Base-by-base conservation (phyloP, 2,797 vertebrate genomes). In the Pempheris klunzingeri region DNA sequence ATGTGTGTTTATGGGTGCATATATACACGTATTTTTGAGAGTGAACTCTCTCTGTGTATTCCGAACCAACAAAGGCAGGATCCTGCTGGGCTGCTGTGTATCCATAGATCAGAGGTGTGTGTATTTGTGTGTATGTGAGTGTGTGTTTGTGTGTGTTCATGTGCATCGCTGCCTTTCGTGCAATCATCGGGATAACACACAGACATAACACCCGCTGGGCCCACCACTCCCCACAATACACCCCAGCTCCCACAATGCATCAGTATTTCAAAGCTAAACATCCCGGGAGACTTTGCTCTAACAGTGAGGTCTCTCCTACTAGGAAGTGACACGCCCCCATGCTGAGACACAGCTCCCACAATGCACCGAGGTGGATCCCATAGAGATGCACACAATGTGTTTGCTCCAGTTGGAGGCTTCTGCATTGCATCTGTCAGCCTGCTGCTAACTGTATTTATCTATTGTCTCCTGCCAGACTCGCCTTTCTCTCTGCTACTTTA, bases 261-360 rank as follows among this genome's bases (percentile, higher is more conserved):
- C 91, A 74, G 80, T 86, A 87, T 90, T 92, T 93, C 92, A 93
- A 92, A 93, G 92, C 79, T 57, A 11, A 47, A 52, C 90, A 69
- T 90, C 92, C 90, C 91, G 2, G 83, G 91, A 90, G 91, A 90
- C 84, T 79, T 77, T 83, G 83, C 90, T 92, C 87, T 64, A 87
- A 90, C 89, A 90, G 85, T 80, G 83, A 91, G 87, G 88, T 91
- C 84, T 90, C 77, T 88, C 80, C 90, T 92, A 87, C 84, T 87
- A 90, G 90, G 90, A 93, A 92, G 92, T 92, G 93, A 93, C 91
- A 93, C 70, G 2, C 84, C 85, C 85, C 78, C 92, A 88, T 80
- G 90, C 89, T 91, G 93, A 81, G 89, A 84, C 61, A 78, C 87
- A 89, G 83, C 86, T 93, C 91, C 90, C 91, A 93, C 80, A 91